These are phyloP conservation scores for Vireo altiloquus DNA, from an alignment of 2,113 vertebrate species.

Conservation along the genomic window DNA sequence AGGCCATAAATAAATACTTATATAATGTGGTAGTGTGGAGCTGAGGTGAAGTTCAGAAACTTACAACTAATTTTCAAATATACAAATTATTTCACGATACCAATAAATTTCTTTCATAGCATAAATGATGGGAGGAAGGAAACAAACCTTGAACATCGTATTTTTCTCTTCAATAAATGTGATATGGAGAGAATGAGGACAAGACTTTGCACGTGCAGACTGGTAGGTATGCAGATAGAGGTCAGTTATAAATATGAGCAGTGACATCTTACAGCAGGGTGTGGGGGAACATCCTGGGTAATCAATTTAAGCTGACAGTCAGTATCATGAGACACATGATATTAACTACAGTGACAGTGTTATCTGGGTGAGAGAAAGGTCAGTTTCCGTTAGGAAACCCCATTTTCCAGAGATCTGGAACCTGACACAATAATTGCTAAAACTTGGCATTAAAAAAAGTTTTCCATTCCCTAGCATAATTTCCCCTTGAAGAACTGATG, in stretches of 20 bases:
- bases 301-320: constrained; percentile 49
- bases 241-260: constrained; percentile 29
- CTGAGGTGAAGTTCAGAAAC: neutral
- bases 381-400: constrained; percentile 37
- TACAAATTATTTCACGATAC: neutral
- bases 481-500: constrained; percentile 10
- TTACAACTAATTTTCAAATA: constrained; percentile 4
- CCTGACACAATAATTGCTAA: neutral
- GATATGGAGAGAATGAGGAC: neutral
- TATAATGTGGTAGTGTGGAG: neutral
- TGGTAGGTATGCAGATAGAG: neutral
- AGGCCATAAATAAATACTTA: neutral
- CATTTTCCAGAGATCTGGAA: constrained; percentile 36
- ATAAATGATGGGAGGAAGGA: neutral
- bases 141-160: neutral
- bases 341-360: neutral
- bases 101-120: neutral
- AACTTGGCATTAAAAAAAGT: neutral
- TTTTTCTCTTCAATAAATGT: neutral
- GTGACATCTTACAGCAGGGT: constrained; percentile 15
- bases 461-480: constrained; percentile 1
- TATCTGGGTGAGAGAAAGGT: neutral
- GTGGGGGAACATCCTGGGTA: constrained; percentile 35
- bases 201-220: neutral
- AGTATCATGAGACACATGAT: constrained; percentile 1